phyloP scores from a whole-genome alignment of 2,888 invertebrate genomes.

The Pherbina coryleti region DNA sequence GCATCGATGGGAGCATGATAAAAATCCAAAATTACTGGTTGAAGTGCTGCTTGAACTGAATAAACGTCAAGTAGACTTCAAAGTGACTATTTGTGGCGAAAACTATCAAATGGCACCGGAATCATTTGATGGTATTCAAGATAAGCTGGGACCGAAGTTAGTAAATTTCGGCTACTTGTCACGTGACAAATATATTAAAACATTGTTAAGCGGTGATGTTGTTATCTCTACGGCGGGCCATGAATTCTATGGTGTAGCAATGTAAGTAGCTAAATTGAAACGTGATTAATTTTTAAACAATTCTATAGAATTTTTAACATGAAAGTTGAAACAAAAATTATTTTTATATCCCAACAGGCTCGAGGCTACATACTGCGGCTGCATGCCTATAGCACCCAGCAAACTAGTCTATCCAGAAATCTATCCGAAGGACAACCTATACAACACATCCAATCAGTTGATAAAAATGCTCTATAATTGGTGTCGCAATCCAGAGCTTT shows the following conservation, averaged over 20 bases:
- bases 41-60: slow-evolving; percentile 71
- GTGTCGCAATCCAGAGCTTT: slow-evolving; percentile 70
- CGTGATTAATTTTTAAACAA: not conserved
- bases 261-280: slow-evolving; percentile 71
- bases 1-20: slow-evolving; percentile 85
- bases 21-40: slow-evolving; percentile 78
- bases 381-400: slow-evolving; percentile 79
- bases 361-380: slow-evolving; percentile 79
- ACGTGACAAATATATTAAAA: slow-evolving; percentile 73
- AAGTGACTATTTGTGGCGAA: slow-evolving; percentile 75
- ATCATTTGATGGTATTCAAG: slow-evolving; percentile 73
- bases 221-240: slow-evolving; percentile 81
- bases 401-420: slow-evolving; percentile 80
- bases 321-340: too few relatives aligned
- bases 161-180: slow-evolving; percentile 74
- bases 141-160: slow-evolving; percentile 70
- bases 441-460: slow-evolving; percentile 73
- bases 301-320: too few relatives aligned
- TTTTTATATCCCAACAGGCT: slow-evolving; percentile 70
- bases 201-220: slow-evolving; percentile 74
- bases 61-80: slow-evolving; percentile 72
- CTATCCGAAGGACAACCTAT: slow-evolving; percentile 75
- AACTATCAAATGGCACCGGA: slow-evolving; percentile 74
- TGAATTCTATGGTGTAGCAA: slow-evolving; percentile 83
- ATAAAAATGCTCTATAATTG: slow-evolving; percentile 72